phyloP scores from a whole-genome alignment of 2,113 vertebrate species.

The Leptodactylus fuscus region DNA sequence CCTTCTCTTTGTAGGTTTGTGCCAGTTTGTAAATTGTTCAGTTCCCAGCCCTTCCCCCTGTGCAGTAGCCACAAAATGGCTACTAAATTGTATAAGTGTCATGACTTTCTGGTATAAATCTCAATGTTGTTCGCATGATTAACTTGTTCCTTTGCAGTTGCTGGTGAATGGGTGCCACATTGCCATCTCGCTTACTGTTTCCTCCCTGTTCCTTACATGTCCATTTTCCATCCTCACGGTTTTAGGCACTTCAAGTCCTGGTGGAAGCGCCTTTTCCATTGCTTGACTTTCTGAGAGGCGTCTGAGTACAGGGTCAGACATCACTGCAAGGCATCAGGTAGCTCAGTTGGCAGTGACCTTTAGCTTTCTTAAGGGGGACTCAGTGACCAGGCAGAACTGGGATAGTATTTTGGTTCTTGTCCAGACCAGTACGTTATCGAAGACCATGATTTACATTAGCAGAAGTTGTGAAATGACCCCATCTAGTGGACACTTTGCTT shows the following conservation, averaged over 20 bases:
- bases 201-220: slow-evolving; percentile 23
- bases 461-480: neutral
- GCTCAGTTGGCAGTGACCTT: slow-evolving; percentile 36
- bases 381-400: slow-evolving; percentile 15
- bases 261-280: slow-evolving; percentile 55
- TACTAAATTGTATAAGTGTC: neutral
- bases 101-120: neutral
- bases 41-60: neutral
- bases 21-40: no score
- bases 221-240: slow-evolving; percentile 55
- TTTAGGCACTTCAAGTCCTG: slow-evolving; percentile 55
- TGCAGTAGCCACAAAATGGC: neutral
- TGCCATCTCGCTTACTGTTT: neutral
- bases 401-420: neutral
- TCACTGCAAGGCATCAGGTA: slow-evolving; percentile 52
- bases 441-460: neutral
- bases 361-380: neutral
- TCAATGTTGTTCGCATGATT: neutral
- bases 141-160: slow-evolving; percentile 11
- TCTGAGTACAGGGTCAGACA: slow-evolving; percentile 47
- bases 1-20: neutral
- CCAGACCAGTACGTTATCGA: neutral
- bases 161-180: slow-evolving; percentile 5
- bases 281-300: slow-evolving; percentile 57
- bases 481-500: neutral